A percentile compares a stretch with the other conserved stretches of the same genome.
Evolutionary conservation across 2,113 vertebrate genomes (phyloP).

Genomic region (Eptesicus fuscus): DNA sequence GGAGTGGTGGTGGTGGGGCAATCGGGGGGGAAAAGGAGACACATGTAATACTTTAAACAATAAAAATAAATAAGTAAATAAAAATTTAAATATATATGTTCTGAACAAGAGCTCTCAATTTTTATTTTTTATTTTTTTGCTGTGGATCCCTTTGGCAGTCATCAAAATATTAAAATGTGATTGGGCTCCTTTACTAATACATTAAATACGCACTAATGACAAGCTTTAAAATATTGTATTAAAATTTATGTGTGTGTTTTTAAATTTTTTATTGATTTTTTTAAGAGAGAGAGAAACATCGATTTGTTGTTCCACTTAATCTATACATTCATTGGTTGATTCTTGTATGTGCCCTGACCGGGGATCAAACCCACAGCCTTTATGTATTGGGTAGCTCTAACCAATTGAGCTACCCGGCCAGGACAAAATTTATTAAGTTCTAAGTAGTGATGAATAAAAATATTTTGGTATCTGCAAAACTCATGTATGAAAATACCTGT

Average conservation of each 20-base stretch:
- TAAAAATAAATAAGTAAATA: no score
- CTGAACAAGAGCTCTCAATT: background rate
- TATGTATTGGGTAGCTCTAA: background rate
- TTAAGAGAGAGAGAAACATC: background rate
- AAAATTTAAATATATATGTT: no score
- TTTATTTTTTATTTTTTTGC: background rate
- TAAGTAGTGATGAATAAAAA: background rate
- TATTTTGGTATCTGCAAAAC: background rate
- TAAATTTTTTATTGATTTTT: background rate
- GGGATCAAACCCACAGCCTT: background rate
- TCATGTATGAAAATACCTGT: background rate
- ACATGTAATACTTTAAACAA: no score
- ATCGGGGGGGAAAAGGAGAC: no score
- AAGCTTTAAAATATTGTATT: background rate
- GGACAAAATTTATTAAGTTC: background rate
- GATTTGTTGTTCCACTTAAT: background rate
- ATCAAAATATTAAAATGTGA: background rate
- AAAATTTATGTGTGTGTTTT: background rate
- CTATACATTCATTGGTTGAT: background rate
- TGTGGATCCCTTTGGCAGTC: background rate
- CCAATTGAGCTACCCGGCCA: no score
- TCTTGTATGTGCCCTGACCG: background rate
- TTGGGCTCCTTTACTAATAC: background rate
- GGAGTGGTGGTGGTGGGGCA: no score
- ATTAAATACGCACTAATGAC: background rate